Evolutionary conservation across 2,113 vertebrate species (phyloP).

Genomic region (Ophiodon elongatus): DNA sequence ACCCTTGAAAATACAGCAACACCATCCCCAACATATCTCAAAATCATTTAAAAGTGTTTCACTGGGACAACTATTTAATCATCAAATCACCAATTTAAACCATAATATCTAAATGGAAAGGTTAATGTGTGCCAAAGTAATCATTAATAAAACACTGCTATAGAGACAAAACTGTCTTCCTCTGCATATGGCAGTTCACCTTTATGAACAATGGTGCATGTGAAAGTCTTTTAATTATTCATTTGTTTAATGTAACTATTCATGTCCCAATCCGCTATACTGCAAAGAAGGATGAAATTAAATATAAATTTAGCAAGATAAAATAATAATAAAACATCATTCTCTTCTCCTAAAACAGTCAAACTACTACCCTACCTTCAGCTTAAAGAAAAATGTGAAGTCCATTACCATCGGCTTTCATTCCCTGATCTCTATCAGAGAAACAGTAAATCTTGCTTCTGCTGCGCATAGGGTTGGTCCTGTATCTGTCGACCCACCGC

Average conservation of each 20-base stretch:
- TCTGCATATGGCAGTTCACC: not conserved
- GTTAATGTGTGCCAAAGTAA: not conserved
- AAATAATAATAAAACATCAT: not conserved
- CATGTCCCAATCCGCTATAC: not conserved
- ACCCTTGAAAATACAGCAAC: not conserved
- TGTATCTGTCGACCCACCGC: slow-evolving; percentile 7
- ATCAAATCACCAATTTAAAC: not conserved
- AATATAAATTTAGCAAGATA: not conserved
- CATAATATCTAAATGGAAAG: not conserved
- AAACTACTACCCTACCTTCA: not conserved
- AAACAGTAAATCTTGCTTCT: slow-evolving; percentile 28
- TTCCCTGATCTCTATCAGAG: slow-evolving; percentile 10
- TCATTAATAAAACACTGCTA: not conserved
- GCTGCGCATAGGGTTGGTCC: slow-evolving; percentile 4
- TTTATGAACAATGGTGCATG: not conserved
- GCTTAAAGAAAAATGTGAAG: not conserved
- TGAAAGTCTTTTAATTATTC: not conserved
- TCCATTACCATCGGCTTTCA: slow-evolving; percentile 9
- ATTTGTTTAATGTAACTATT: not conserved
- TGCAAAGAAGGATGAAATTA: not conserved
- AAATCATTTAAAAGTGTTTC: not conserved
- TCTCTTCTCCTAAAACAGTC: not conserved
- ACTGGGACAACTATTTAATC: not conserved
- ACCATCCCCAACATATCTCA: not conserved
- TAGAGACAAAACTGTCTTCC: not conserved